Conservation (phyloP, 92 coral and sea anemone species). For the Paramuricea clavata region DNA sequence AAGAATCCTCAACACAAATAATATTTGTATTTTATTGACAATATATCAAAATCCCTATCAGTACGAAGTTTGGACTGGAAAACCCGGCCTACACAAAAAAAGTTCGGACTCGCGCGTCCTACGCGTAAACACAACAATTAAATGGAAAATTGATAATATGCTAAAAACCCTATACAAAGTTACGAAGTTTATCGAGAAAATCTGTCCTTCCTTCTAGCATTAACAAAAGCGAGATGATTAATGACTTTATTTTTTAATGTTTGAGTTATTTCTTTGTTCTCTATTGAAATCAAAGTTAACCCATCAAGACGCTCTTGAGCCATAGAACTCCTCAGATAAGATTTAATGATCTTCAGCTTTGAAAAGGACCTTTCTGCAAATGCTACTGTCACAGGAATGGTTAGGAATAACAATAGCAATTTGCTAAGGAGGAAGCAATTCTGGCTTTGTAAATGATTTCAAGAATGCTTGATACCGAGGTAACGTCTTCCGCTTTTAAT, state of each 20-base stretch:
- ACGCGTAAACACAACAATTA: too few species aligned
- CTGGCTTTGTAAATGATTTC: constrained; percentile 36
- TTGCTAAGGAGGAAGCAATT: constrained; percentile 33
- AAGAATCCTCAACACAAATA: too few species aligned
- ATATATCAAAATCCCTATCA: too few species aligned
- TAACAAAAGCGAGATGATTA: constrained; percentile 26
- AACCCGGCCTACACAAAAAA: too few species aligned
- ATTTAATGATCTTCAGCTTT: constrained; percentile 13
- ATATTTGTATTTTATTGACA: too few species aligned
- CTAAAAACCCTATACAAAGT: too few species aligned
- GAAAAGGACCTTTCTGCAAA: constrained; percentile 5
- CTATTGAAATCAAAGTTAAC: constrained; percentile 28
- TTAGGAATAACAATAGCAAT: constrained; percentile 12
- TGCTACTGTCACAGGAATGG: constrained; percentile 7
- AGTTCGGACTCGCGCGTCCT: too few species aligned
- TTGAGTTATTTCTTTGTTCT: constrained; percentile 40
- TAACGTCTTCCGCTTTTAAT: constrained; percentile 4
- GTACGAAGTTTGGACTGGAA: too few species aligned
- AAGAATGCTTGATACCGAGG: constrained; percentile 15
- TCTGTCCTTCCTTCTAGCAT: constrained; percentile 16
- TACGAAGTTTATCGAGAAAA: background rate
- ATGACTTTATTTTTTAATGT: constrained; percentile 23
- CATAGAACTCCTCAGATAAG: constrained; percentile 24
- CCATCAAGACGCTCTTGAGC: constrained; percentile 33
- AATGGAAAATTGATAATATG: too few species aligned